Percentiles rank a stretch among this genome's conserved stretches.
phyloP scores from a whole-genome alignment of 2,888 invertebrate genomes.

The Platerodrilus igneus region DNA sequence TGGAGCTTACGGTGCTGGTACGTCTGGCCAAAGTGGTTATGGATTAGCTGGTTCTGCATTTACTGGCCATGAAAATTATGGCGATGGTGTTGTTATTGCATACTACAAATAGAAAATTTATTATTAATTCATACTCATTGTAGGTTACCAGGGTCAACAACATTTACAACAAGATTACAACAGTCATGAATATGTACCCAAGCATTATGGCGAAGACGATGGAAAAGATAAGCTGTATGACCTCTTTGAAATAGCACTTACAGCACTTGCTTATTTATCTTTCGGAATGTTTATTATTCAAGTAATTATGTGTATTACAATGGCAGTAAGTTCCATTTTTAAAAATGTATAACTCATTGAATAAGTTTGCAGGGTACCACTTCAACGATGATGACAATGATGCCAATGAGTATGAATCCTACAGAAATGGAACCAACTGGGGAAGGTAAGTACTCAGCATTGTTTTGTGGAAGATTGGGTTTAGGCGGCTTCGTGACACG shows the following conservation, averaged over 20 bases:
- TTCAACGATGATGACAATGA: conserved; percentile 43
- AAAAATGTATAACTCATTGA: background rate
- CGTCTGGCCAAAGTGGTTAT: conserved; percentile 5
- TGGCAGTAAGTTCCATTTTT: conserved; percentile 44
- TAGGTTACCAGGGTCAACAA: conserved; percentile 4
- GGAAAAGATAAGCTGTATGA: conserved; percentile 60
- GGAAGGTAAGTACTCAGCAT: conserved; percentile 31
- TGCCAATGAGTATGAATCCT: conserved; percentile 47
- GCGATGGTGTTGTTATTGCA: too few relatives aligned
- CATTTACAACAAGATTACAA: conserved; percentile 4
- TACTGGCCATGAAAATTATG: conserved; percentile 8
- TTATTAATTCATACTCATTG: too few relatives aligned
- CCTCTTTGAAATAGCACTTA: conserved; percentile 74
- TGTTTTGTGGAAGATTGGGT: too few relatives aligned
- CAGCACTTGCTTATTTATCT: conserved; percentile 74
- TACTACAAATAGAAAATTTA: too few relatives aligned
- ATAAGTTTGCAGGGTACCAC: conserved; percentile 19
- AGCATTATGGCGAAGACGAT: conserved; percentile 38
- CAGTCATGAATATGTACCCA: conserved; percentile 37
- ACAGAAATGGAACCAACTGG: conserved; percentile 28
- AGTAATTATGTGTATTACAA: conserved; percentile 69
- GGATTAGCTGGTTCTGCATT: conserved; percentile 14
- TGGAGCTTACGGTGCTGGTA: conserved; percentile 8
- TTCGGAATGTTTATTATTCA: conserved; percentile 78
- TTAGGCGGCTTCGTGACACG: too few relatives aligned